Base-by-base conservation (phyloP, 2,888 invertebrate species). In the Palloptera scutellata region DNA sequence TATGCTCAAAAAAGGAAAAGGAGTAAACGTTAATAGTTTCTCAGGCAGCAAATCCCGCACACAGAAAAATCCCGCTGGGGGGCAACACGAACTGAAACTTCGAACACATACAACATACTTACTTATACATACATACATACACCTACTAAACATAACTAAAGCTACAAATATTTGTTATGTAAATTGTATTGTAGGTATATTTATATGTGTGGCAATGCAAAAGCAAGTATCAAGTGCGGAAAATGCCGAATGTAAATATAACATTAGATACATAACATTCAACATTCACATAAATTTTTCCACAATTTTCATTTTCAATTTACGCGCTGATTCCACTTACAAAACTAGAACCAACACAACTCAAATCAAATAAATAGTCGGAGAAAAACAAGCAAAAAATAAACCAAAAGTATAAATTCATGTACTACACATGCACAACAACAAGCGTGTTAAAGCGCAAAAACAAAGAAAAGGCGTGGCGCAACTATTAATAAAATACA, bases 391-490 rank as follows among this genome's bases (percentile, higher is more conserved):
- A 48, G 51, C 2, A 48, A 48, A n/a, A 48, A 48, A 48, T 4
- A n/a, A 2, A 48, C n/a, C 1, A 30, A 30, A 30, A 30, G 30
- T 30, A 30, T 2, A 30, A 30, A 30, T 30, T 30, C 30, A 30
- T 30, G 30, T 30, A 30, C 30, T 30, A 30, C 30, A 30, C 30
- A 30, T 30, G 6, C 2, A 30, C 2, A 48, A 53, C 41, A 43
- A 57, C 17, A 57, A 54, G 57, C 55, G 55, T 64, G 64, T 64
- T 13, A 52, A 60, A 20, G 58, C 51, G 51, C 9, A 6, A 48
- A 55, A 66, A 66, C 61, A 61, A 66, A 66, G 66, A 61, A 66
- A 61, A 61, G 66, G 66, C 66, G 66, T 66, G 66, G 55, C 19
- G 40, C 42, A 30, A 54, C 66, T 66, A 54, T 66, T 57, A 61